A percentile compares a stretch with the other conserved stretches of the same genome.
Conservation (phyloP, 2,888 invertebrate genomes). For the Ochropacha duplaris region DNA sequence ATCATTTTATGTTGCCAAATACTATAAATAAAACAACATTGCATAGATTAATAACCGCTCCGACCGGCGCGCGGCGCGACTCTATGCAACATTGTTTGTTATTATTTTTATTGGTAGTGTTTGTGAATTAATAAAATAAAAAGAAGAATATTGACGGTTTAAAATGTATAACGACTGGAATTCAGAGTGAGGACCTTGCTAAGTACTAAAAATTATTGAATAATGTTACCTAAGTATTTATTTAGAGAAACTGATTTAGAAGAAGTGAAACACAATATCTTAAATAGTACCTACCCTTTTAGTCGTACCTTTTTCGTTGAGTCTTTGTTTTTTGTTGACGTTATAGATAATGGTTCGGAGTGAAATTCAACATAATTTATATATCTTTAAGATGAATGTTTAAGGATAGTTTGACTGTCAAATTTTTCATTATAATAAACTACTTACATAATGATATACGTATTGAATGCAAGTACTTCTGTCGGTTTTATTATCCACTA, state of each 20-base stretch:
- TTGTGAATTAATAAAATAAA: not conserved
- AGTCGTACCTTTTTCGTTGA: not conserved
- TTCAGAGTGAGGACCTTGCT: too few relatives aligned
- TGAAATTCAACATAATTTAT: not conserved
- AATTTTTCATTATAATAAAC: not conserved
- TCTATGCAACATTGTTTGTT: not conserved
- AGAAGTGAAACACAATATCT: not conserved
- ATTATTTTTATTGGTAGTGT: not conserved
- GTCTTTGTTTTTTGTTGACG: not conserved
- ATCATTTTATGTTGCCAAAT: not conserved
- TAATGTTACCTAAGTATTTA: too few relatives aligned
- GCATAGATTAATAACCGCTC: too few relatives aligned
- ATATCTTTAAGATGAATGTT: not conserved
- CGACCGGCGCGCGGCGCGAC: too few relatives aligned
- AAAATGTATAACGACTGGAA: not conserved
- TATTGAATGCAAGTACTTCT: not conserved
- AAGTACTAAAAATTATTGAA: too few relatives aligned
- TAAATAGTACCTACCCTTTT: not conserved
- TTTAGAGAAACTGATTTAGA: not conserved
- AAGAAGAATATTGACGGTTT: not conserved
- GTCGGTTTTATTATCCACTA: not conserved
- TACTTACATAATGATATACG: not conserved
- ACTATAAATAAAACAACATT: not conserved
- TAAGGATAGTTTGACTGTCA: not conserved
- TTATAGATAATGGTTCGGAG: not conserved